phyloP scores from a whole-genome alignment of 2,888 invertebrate genomes.

The Tuta absoluta region DNA sequence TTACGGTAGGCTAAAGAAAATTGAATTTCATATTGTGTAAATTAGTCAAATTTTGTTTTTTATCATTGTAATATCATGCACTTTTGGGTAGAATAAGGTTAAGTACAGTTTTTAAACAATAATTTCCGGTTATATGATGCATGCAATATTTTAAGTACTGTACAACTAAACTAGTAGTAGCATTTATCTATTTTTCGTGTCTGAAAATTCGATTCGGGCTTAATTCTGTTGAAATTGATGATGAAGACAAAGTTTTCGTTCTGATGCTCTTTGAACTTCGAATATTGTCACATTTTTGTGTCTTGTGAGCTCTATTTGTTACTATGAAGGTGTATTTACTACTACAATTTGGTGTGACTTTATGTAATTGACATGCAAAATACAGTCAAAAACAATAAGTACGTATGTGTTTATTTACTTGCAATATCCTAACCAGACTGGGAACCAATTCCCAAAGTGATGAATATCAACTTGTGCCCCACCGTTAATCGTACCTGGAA shows the following conservation, averaged over 20 bases:
- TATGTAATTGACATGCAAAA: slow-evolving; percentile 31
- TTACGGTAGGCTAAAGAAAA: not conserved
- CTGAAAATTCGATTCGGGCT: too few species aligned
- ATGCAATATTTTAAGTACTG: slow-evolving; percentile 6
- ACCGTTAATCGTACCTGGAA: too few species aligned
- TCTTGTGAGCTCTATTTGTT: slow-evolving; percentile 4
- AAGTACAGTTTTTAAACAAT: slow-evolving; percentile 5
- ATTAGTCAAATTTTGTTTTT: slow-evolving; percentile 1
- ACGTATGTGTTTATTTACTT: not conserved
- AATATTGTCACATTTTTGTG: not conserved
- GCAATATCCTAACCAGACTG: too few species aligned
- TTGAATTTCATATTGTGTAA: not conserved
- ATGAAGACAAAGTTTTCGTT: not conserved
- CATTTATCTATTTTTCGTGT: not conserved
- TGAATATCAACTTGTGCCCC: too few species aligned
- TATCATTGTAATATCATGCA: not conserved
- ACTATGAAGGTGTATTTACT: slow-evolving; percentile 20
- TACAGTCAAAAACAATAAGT: slow-evolving; percentile 7
- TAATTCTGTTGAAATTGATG: not conserved
- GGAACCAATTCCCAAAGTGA: too few species aligned
- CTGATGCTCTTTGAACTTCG: not conserved
- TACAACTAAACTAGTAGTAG: slow-evolving; percentile 1
- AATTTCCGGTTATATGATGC: not conserved
- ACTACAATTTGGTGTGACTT: slow-evolving; percentile 31
- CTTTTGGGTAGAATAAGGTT: not conserved